Evolutionary conservation across 2,888 invertebrate species (phyloP), one percentile per base, ranked within the genome.

Genomic region (Harpalus rufipes): DNA sequence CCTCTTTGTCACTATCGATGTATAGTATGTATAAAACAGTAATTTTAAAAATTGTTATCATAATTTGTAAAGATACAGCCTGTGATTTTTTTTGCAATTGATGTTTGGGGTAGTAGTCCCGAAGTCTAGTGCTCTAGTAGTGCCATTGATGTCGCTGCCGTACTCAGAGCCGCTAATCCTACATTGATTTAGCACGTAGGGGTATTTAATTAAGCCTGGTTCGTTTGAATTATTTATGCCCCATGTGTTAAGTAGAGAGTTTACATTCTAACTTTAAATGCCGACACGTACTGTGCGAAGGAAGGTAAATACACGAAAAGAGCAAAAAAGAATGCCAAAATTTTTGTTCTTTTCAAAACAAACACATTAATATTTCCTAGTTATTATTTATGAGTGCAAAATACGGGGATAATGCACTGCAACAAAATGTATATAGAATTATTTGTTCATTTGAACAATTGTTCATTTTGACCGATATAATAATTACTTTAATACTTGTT

Each of bases 191-290:
- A 76, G 76, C 74, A 63, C 83, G 83, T 74, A 59, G 76, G 44
- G 44, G 83, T 83, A 76, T 83, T 83, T 83, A 83, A 83, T 83
- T 74, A 83, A 83, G 58, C 83, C 76, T 59, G 76, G 83, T 83
- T 61, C 83, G 74, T 83, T 83, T 83, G 83, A 56, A 74, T 83
- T 83, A 83, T 83, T 83, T 83, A 83, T 74, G 83, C 21, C 12
- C 16, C 14, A 58, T 56, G 83, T 83, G 83, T 41, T 83, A 83
- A 83, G 74, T 72, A 74, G 32, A 39, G 61, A 56, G 76, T 74
- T 83, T 83, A 76, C 82, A 51, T 51, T 51, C 44, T 51, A 51
- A 51, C 44, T 51, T 51, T 51, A 51, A 51, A 51, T 12, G 44
- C 10, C 44, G 2, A 51, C 44, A 51, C 44, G 44, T 51, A 12